Percentiles rank a stretch among this genome's conserved stretches.
Evolutionary conservation across 2,113 vertebrate genomes (phyloP).

Genomic region (Notothenia coriiceps): DNA sequence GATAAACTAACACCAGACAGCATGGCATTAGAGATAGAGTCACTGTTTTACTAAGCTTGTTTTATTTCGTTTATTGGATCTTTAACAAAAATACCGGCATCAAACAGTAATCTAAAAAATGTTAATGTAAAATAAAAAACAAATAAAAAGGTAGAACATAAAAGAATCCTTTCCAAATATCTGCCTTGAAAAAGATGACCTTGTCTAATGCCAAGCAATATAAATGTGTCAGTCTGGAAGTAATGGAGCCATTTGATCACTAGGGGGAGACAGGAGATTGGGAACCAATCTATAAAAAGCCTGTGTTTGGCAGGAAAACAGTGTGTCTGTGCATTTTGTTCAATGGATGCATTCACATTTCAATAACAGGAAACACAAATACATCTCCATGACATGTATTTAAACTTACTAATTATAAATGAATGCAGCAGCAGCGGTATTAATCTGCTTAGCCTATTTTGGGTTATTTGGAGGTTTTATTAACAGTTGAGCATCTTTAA

Average conservation of each 20-base stretch:
- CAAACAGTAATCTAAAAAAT: not conserved
- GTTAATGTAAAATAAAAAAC: too few species aligned
- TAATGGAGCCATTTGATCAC: conserved; percentile 51
- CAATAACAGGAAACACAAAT: not conserved
- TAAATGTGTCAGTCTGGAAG: not conserved
- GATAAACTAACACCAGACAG: not conserved
- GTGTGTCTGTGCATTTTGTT: not conserved
- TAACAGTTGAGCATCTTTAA: conserved; percentile 26
- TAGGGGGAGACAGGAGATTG: conserved; percentile 67
- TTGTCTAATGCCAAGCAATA: not conserved
- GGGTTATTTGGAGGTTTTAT: not conserved
- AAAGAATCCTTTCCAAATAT: not conserved
- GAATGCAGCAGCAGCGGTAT: not conserved
- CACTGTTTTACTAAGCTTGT: too few species aligned
- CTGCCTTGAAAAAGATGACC: not conserved
- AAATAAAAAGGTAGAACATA: not conserved
- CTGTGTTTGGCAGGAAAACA: not conserved
- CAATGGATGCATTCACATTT: not conserved
- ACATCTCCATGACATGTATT: too few species aligned
- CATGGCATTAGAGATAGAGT: not conserved
- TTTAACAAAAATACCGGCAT: not conserved
- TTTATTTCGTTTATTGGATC: not conserved
- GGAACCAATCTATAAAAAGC: not conserved
- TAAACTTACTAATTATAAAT: not conserved
- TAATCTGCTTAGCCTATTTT: not conserved